Evolutionary conservation across 2,797 vertebrate species (phyloP).

Genomic region (Tapirus indicus): DNA sequence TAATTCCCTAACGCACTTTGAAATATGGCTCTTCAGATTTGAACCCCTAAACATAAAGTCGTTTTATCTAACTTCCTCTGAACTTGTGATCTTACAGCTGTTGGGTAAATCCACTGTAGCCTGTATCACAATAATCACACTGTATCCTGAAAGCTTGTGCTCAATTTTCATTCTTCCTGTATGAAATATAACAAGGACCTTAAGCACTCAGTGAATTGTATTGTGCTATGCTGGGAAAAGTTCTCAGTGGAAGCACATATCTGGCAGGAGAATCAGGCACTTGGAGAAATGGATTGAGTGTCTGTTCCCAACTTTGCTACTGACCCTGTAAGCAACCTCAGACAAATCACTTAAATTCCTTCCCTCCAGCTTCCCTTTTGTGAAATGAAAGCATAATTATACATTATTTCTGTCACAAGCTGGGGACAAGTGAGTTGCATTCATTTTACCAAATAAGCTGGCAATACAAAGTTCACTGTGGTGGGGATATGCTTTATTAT

Average conservation of each 20-base stretch:
- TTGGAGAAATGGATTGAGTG: neutral
- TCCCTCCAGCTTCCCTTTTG: neutral
- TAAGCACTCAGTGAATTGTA: neutral
- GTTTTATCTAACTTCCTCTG: constrained; percentile 67
- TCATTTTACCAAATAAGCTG: constrained; percentile 17
- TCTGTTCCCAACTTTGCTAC: neutral
- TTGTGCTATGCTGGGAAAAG: neutral
- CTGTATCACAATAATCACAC: constrained; percentile 19
- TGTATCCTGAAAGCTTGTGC: neutral
- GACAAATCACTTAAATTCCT: neutral
- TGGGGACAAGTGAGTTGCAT: neutral
- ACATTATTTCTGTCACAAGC: neutral
- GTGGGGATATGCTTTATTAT: neutral
- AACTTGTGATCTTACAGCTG: constrained; percentile 69
- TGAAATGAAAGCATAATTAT: constrained; percentile 17
- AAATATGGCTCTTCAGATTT: constrained; percentile 47
- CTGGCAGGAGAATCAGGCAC: neutral
- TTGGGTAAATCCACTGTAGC: constrained; percentile 39
- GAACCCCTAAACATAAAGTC: constrained; percentile 1
- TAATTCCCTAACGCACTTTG: constrained; percentile 29
- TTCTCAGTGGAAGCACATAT: neutral
- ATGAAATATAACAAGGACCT: constrained; percentile 52
- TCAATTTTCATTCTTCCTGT: constrained; percentile 67
- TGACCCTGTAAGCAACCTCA: neutral
- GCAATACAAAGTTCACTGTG: neutral